phyloP scores from a whole-genome alignment of 92 coral and sea anemone genomes.

The Isaurus tuberculatus region DNA sequence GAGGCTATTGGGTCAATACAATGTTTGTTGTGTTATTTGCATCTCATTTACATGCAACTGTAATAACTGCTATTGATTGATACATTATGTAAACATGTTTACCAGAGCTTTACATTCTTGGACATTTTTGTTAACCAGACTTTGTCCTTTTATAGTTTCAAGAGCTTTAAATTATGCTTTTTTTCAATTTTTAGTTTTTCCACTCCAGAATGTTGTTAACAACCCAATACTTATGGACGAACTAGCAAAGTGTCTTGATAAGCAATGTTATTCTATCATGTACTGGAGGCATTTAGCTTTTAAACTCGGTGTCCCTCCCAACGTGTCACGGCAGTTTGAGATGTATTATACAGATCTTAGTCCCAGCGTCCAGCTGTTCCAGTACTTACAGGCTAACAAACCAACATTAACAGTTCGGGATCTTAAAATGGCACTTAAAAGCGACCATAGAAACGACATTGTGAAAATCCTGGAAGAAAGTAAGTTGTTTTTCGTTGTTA shows the following conservation, averaged over 20 bases:
- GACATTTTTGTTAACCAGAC: too few relatives aligned
- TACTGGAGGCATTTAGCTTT: conserved; percentile 31
- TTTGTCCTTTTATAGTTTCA: too few relatives aligned
- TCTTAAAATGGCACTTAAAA: neutral
- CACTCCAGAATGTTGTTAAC: neutral
- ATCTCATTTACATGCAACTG: too few relatives aligned
- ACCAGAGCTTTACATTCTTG: too few relatives aligned
- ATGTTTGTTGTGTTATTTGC: too few relatives aligned
- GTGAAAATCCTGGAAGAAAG: neutral
- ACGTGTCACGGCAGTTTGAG: conserved; percentile 34
- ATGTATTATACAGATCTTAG: conserved; percentile 2
- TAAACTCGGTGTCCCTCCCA: conserved; percentile 12
- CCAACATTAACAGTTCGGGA: neutral
- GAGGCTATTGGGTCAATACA: too few relatives aligned
- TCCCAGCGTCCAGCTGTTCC: conserved; percentile 16
- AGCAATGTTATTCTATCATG: neutral
- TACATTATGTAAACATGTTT: too few relatives aligned
- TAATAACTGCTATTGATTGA: too few relatives aligned
- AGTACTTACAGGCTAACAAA: neutral
- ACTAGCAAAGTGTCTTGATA: conserved; percentile 12
- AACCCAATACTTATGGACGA: conserved; percentile 24
- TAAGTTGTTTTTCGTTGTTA: neutral
- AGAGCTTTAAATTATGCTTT: too few relatives aligned
- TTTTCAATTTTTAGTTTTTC: conserved; percentile 21
- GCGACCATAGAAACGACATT: conserved; percentile 20